phyloP scores from a whole-genome alignment of 2,888 invertebrate genomes.

The Trachelus troglodyta region DNA sequence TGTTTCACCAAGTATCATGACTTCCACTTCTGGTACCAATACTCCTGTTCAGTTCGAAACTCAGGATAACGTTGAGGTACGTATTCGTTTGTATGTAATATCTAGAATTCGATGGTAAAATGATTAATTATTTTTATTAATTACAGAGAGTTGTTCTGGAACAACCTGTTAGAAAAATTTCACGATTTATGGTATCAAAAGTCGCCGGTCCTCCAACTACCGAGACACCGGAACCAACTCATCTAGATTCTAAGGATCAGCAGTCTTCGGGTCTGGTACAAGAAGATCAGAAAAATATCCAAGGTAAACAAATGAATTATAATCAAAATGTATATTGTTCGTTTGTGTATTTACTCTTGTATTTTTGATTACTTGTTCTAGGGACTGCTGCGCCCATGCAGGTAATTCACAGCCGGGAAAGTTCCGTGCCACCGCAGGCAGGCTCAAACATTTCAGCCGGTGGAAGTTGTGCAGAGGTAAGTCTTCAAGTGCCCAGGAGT shows the following conservation, averaged over 20 bases:
- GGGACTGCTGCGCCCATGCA: constrained; percentile 42
- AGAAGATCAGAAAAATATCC: not conserved
- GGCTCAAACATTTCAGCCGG: constrained; percentile 31
- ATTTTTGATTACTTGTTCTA: not conserved
- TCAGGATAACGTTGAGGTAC: constrained; percentile 48
- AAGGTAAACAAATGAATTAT: not conserved
- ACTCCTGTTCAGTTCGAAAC: constrained; percentile 49
- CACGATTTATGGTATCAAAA: constrained; percentile 78
- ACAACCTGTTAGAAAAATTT: constrained; percentile 77
- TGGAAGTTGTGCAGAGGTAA: constrained; percentile 47
- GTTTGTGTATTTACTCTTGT: not conserved
- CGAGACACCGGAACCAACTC: not conserved
- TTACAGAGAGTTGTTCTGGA: constrained; percentile 33
- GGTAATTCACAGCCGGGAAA: constrained; percentile 56
- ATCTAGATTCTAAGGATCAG: constrained; percentile 16
- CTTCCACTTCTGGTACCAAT: constrained; percentile 49
- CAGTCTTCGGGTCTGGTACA: not conserved
- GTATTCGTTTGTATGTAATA: not conserved
- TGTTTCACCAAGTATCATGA: constrained; percentile 44
- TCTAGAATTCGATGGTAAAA: not conserved
- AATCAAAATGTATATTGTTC: not conserved
- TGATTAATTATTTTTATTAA: not conserved
- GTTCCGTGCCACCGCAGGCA: constrained; percentile 54
- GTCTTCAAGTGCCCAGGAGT: constrained; percentile 13
- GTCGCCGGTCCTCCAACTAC: constrained; percentile 58